Evolutionary conservation across 2,113 vertebrate species (phyloP).

Genomic region (Nyctereutes procyonoides): DNA sequence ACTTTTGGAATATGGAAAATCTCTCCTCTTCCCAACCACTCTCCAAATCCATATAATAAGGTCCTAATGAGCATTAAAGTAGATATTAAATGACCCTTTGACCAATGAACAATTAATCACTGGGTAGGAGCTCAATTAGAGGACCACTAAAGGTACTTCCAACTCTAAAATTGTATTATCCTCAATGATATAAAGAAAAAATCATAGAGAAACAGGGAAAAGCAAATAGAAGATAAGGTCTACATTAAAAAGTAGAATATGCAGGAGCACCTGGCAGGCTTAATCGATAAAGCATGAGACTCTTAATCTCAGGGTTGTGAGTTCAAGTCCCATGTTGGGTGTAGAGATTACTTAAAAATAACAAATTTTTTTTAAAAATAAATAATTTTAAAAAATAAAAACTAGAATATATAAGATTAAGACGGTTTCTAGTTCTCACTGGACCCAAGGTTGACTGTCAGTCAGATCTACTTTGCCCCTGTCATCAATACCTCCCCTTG

Average conservation of each 20-base stretch:
- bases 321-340: background rate
- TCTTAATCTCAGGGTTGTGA: background rate
- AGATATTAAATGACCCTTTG: background rate
- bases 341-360: background rate
- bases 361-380: background rate
- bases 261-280: background rate
- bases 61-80: background rate
- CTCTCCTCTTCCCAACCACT: background rate
- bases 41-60: background rate
- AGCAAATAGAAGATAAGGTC: background rate
- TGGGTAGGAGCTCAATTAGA: background rate
- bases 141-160: background rate
- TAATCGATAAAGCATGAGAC: background rate
- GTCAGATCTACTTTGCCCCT: background rate
- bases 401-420: background rate
- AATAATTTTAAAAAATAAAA: background rate
- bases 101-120: background rate
- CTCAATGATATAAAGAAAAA: slow-evolving; percentile 37
- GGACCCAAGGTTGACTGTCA: background rate
- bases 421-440: background rate
- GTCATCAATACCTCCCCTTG: background rate
- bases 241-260: background rate
- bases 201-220: background rate
- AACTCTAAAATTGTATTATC: background rate
- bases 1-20: background rate